A percentile compares a stretch with the other conserved stretches of the same genome.
These are phyloP conservation scores for Caradrina kadenii DNA, from an alignment of 2,888 invertebrate genomes.

Conservation along the genomic window DNA sequence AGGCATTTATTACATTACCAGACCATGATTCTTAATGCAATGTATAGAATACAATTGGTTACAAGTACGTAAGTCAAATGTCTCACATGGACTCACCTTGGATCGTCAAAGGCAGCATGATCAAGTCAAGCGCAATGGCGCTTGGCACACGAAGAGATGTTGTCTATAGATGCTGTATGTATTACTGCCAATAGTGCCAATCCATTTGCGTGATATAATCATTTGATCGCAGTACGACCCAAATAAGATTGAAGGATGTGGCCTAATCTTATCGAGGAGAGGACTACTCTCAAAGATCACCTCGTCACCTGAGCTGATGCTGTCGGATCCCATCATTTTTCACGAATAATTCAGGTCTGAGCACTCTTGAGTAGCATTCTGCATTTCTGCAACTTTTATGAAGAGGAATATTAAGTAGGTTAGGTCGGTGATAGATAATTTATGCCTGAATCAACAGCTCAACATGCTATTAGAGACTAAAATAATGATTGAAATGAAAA, in stretches of 20 bases:
- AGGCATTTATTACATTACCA: neutral
- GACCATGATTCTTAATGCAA: neutral
- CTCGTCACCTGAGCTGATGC: neutral
- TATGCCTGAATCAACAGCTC: neutral
- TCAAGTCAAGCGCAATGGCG: slow-evolving; percentile 35
- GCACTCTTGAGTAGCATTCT: too few species aligned
- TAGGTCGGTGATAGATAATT: too few species aligned
- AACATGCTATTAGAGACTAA: neutral
- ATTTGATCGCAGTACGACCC: neutral
- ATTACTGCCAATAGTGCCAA: slow-evolving; percentile 36
- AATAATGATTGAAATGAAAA: neutral
- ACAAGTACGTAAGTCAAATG: neutral
- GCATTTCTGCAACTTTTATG: too few species aligned
- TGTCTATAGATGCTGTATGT: neutral
- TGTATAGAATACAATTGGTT: slow-evolving; percentile 7
- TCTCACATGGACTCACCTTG: slow-evolving; percentile 8
- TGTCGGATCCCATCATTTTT: neutral
- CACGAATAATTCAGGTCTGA: too few species aligned
- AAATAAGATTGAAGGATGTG: slow-evolving; percentile 3
- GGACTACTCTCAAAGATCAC: too few species aligned
- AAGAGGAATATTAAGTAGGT: too few species aligned
- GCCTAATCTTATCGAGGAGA: neutral
- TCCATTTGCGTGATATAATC: slow-evolving; percentile 11
- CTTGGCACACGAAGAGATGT: slow-evolving; percentile 49
- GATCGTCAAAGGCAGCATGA: slow-evolving; percentile 9